These are phyloP conservation scores for Tachina lurida DNA, from an alignment of 2,888 invertebrate genomes.

Conservation along the genomic window DNA sequence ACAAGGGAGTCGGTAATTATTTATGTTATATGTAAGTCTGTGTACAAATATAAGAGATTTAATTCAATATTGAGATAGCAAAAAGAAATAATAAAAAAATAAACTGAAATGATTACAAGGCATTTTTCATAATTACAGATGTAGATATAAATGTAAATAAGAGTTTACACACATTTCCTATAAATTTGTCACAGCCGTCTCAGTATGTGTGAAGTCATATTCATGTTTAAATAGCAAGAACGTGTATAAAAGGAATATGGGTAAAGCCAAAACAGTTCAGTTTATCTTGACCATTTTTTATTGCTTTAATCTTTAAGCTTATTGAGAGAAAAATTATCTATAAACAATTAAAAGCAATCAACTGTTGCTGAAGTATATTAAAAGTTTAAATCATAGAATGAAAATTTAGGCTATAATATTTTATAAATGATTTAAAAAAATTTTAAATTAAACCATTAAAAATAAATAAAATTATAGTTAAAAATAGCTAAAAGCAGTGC, in stretches of 20 bases:
- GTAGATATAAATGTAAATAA: constrained; percentile 23
- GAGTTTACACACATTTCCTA: constrained; percentile 54
- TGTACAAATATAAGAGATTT: neutral
- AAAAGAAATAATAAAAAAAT: neutral
- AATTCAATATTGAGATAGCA: constrained; percentile 15
- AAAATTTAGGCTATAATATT: too few species aligned
- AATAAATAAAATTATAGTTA: neutral
- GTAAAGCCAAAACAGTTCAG: neutral
- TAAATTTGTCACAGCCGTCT: neutral
- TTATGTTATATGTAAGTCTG: neutral
- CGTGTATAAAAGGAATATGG: neutral
- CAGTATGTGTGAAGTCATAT: neutral
- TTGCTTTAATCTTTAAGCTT: neutral
- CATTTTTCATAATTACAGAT: constrained; percentile 32
- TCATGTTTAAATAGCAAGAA: neutral
- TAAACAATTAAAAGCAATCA: too few species aligned
- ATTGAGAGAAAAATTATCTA: neutral
- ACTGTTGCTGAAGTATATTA: too few species aligned
- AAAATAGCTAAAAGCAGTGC: too few species aligned
- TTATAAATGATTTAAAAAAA: neutral
- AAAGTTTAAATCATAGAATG: too few species aligned
- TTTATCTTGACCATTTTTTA: neutral
- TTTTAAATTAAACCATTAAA: neutral
- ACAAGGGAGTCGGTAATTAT: neutral
- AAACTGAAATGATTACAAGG: constrained; percentile 22